Evolutionary conservation across 2,113 vertebrate genomes (phyloP), one percentile per base, ranked within the genome.

Genomic region (Gnathonemus echidnorhynchus): DNA sequence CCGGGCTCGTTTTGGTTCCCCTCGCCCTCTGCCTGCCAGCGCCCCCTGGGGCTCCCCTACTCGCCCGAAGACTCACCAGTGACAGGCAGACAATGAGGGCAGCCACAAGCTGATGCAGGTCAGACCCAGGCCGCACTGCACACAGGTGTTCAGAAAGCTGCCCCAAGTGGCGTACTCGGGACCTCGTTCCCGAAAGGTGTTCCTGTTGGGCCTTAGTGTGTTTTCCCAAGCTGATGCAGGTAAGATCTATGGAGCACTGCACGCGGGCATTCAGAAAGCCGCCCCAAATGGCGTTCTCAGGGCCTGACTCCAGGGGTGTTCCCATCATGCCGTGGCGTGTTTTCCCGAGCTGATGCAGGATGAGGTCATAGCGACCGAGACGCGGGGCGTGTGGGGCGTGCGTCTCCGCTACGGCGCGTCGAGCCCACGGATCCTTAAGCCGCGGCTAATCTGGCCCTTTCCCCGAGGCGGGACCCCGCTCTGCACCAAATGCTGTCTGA

Each of bases 371-470:
- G 27, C 10, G 10, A 70, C n/a, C 5, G 35, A 35, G 74, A 35
- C 17, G 17, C 2, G 35, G 74, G 74, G 35, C 2, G 35, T 80
- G 74, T 42, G 17, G 93, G 93, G 94, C 92, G 92, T 90, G 91
- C 91, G 92, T 93, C 93, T 94, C 94, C 90, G 91, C 93, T 93
- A 93, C 94, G 93, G 86, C 84, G 88, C 92, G 93, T 91, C 93
- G 89, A 91, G 90, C 92, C 92, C 92, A 91, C 91, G 92, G 89
- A 52, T 92, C 91, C 91, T 89, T 93, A 95, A 93, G 84, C 94
- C 91, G 93, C 92, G 92, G 92, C 94, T 96, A 96, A 97, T 96
- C 96, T 94, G 31, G 91, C 90, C 92, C 91, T 93, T 94, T 95
- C 92, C 92, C 92, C 90, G 87, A 21, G 92, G 92, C 92, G 92